Conservation (phyloP, 2,888 invertebrate species). For the Nowickia ferox region DNA sequence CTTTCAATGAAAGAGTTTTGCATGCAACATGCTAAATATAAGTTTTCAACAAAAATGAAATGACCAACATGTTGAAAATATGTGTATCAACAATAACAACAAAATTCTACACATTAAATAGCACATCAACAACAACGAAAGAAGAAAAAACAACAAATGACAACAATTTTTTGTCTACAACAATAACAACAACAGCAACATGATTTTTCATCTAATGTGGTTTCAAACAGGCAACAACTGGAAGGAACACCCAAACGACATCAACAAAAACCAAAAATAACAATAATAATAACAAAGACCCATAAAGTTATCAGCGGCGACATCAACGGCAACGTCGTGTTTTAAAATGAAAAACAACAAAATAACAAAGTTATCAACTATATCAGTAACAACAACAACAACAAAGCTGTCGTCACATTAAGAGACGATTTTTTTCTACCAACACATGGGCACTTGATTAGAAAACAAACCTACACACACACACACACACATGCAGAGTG, state of each 20-base stretch:
- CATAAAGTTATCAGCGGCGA: constrained; percentile 37
- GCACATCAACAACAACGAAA: not conserved
- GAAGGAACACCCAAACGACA: constrained; percentile 43
- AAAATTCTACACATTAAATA: constrained; percentile 26
- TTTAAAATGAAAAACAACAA: constrained; percentile 44
- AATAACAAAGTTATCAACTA: constrained; percentile 49
- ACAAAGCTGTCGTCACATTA: constrained; percentile 4
- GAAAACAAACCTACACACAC: not conserved
- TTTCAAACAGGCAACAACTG: constrained; percentile 46
- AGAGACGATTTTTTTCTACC: not conserved
- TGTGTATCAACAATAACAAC: constrained; percentile 16
- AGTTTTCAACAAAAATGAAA: constrained; percentile 69
- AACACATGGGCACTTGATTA: constrained; percentile 9
- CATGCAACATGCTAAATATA: constrained; percentile 70
- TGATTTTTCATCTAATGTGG: constrained; percentile 43
- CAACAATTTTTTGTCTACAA: constrained; percentile 26
- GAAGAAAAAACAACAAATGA: not conserved
- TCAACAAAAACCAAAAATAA: constrained; percentile 30
- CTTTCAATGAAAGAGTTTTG: constrained; percentile 49
- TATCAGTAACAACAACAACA: not conserved
- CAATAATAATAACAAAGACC: constrained; percentile 35
- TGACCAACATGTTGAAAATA: constrained; percentile 61
- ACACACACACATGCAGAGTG: not conserved
- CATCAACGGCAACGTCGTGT: constrained; percentile 42
- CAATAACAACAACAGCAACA: constrained; percentile 14